phyloP scores from a whole-genome alignment of 2,797 vertebrate genomes.

The Scleropages formosus region DNA sequence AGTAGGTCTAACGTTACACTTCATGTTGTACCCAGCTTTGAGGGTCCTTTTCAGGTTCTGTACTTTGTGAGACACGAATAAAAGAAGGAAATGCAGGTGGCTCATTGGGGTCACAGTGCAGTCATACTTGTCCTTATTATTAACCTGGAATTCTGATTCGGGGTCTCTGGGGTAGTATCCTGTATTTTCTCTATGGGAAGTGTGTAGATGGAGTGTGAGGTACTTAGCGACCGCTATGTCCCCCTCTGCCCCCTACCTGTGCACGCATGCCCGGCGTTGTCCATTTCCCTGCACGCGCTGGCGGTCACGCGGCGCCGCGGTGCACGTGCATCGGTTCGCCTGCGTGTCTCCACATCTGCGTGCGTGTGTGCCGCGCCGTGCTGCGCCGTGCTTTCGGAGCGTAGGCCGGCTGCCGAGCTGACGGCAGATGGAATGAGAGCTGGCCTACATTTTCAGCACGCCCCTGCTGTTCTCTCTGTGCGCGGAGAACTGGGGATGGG shows the following conservation, averaged over 20 bases:
- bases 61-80: too few relatives aligned
- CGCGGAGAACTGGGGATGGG: background rate
- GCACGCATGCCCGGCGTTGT: background rate
- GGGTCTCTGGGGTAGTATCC: background rate
- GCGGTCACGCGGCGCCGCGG: background rate
- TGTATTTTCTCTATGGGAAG: background rate
- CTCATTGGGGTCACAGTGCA: too few relatives aligned
- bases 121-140: background rate
- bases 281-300: background rate
- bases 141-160: background rate
- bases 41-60: too few relatives aligned
- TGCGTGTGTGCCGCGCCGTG: background rate
- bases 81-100: too few relatives aligned
- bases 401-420: conserved; percentile 18
- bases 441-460: conserved; percentile 34
- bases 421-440: conserved; percentile 12
- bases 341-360: background rate
- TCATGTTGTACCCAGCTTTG: too few relatives aligned
- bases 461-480: conserved; percentile 32
- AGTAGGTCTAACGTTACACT: too few relatives aligned
- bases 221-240: background rate
- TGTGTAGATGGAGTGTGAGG: background rate
- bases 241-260: too few relatives aligned
- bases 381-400: background rate
- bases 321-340: background rate